Conservation (phyloP, 2,888 invertebrate genomes). For the Trilocha varians region DNA sequence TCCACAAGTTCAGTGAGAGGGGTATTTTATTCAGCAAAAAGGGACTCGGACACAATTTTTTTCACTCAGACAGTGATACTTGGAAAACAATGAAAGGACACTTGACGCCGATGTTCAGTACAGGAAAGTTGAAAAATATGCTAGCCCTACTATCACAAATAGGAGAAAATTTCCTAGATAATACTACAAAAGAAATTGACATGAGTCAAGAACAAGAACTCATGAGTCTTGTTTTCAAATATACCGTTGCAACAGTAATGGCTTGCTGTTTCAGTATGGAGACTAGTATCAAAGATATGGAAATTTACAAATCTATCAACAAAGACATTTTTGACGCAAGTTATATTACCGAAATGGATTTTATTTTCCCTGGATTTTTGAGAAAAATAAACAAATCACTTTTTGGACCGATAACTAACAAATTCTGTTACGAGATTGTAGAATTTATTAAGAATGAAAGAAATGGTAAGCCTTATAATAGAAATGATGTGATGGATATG, state of each 20-base stretch:
- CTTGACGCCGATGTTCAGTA: conserved; percentile 34
- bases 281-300: conserved; percentile 16
- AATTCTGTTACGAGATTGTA: conserved; percentile 21
- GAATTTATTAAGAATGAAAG: conserved; percentile 12
- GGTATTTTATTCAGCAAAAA: conserved; percentile 29
- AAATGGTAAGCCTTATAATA: conserved; percentile 7
- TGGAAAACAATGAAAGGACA: conserved; percentile 32
- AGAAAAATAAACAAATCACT: conserved; percentile 21
- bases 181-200: conserved; percentile 17
- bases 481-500: conserved; percentile 21
- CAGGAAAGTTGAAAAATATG: conserved; percentile 32
- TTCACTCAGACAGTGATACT: conserved; percentile 26
- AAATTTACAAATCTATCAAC: conserved; percentile 18
- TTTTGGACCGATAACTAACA: conserved; percentile 14
- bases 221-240: conserved; percentile 19
- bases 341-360: conserved; percentile 21
- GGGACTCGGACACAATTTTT: conserved; percentile 34
- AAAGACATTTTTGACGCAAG: conserved; percentile 16
- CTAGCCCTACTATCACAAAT: conserved; percentile 21
- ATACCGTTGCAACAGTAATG: conserved; percentile 22
- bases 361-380: conserved; percentile 23
- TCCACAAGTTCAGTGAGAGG: conserved; percentile 33
- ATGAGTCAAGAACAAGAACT: conserved; percentile 18
- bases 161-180: conserved; percentile 26
- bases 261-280: conserved; percentile 20